A percentile compares a stretch with the other conserved stretches of the same genome.
Evolutionary conservation across 1,140 invertebrate species (phyloP).

Genomic region (Cotesia chilonis): DNA sequence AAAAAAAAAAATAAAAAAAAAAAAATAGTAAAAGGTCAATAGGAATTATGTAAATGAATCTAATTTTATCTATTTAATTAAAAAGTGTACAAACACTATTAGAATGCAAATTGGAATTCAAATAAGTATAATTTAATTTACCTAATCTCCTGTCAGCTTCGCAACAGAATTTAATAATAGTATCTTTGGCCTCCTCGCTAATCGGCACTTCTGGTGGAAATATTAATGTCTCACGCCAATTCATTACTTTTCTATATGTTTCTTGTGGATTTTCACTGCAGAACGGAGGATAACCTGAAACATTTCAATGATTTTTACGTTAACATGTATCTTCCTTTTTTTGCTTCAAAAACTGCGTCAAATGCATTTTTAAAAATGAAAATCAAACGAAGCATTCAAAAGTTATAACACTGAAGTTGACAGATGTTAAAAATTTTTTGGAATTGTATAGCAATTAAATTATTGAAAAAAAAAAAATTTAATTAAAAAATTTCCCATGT

Average conservation of each 20-base stretch:
- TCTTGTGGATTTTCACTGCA: slow-evolving; percentile 99
- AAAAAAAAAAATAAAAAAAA: slow-evolving; percentile 16
- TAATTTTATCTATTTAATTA: too few species aligned
- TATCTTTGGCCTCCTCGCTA: slow-evolving; percentile 90
- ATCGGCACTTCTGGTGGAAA: slow-evolving; percentile 99
- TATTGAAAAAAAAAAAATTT: too few species aligned
- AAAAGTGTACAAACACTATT: slow-evolving; percentile 1
- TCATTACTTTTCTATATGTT: slow-evolving; percentile 99
- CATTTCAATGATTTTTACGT: too few species aligned
- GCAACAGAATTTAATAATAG: slow-evolving; percentile 91
- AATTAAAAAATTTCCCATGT: too few species aligned
- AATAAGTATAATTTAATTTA: slow-evolving; percentile 34
- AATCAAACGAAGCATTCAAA: too few species aligned
- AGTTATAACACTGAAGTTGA: too few species aligned
- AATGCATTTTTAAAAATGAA: too few species aligned
- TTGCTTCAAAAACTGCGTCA: too few species aligned
- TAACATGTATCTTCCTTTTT: too few species aligned
- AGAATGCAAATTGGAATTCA: not conserved
- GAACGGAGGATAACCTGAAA: slow-evolving; percentile 94
- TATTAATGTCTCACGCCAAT: slow-evolving; percentile 96
- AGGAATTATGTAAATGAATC: not conserved
- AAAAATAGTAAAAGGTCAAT: slow-evolving; percentile 2
- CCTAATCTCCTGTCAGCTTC: slow-evolving; percentile 85
- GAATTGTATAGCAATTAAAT: too few species aligned
- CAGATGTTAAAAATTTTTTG: too few species aligned